Base-by-base conservation (phyloP, 2,888 invertebrate genomes). In the Meghimatium bilineatum region DNA sequence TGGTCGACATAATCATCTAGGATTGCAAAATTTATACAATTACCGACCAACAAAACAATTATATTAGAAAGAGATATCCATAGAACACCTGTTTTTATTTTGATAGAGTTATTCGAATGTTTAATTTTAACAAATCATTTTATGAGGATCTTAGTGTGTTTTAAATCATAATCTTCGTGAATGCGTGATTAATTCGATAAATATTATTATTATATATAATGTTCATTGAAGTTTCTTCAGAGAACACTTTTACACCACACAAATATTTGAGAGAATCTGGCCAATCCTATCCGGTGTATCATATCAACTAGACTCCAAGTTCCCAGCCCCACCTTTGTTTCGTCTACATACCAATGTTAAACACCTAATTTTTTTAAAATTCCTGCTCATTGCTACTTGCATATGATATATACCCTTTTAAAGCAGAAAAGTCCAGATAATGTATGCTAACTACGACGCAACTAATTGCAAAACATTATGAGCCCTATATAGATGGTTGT, bases 1-100 rank as follows among this genome's bases (percentile, higher is more conserved):
- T 78, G 78, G 66, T 67, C 78, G 78, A 66, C 78, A 78, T 78
- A 78, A 78, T 78, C 66, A 78, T 78, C 8, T 26, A 20, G n/a
- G 23, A 38, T 66, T 66, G 63, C 66, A 66, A 78, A 78, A 78
- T n/a, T 63, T 3, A 8, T 29, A 44, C 20, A n/a, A 66, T n/a
- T 56, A 49, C 20, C 3, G 26, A 23, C 34, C 74, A 52, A 74
- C 74, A 52, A 74, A 74, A 74, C 74, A 74, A 74, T 29, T 14
- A 3, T 32, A n/a, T 29, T 74, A 52, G 3, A 23, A 17, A 17
- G 23, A 56, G 32, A n/a, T 14, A 52, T 29, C 1, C 1, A 12
- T 29, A 29, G 1, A 32, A 52, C 32, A 29, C 8, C 52, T 2
- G 17, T 20, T 32, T 8, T 44, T 0, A 52, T 74, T 5, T 32